These are phyloP conservation scores for Clupea harengus DNA, from an alignment of 2,113 vertebrate species.

Conservation along the genomic window DNA sequence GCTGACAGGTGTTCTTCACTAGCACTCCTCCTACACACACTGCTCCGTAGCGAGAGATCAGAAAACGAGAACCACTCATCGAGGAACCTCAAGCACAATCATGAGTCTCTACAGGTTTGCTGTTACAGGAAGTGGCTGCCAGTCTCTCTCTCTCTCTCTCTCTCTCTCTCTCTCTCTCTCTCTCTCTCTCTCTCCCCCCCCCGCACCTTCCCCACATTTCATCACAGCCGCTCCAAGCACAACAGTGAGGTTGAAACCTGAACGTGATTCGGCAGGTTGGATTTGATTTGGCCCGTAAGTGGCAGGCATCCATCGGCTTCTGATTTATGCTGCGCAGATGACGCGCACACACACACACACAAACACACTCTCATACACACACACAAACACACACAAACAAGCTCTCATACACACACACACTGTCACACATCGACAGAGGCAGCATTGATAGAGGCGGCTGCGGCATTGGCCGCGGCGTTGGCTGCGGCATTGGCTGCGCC, in stretches of 20 bases:
- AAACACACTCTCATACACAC: no score
- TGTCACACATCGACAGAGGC: no score
- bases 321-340: background rate
- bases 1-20: background rate
- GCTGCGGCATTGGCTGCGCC: no score
- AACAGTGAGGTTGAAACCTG: background rate
- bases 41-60: no score
- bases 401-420: no score
- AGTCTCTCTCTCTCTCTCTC: background rate
- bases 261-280: background rate
- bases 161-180: background rate
- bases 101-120: background rate
- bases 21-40: background rate
- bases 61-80: no score
- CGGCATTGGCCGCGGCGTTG: background rate
- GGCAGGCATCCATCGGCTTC: background rate
- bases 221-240: background rate
- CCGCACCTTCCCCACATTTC: background rate
- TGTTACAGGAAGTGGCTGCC: no score
- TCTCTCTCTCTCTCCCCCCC: background rate
- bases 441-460: no score
- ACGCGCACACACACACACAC: background rate
- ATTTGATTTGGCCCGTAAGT: background rate
- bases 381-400: no score
- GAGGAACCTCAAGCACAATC: no score